These are phyloP conservation scores for Drosophila leontia DNA, from an alignment of 1,140 invertebrate genomes.

Conservation along the genomic window DNA sequence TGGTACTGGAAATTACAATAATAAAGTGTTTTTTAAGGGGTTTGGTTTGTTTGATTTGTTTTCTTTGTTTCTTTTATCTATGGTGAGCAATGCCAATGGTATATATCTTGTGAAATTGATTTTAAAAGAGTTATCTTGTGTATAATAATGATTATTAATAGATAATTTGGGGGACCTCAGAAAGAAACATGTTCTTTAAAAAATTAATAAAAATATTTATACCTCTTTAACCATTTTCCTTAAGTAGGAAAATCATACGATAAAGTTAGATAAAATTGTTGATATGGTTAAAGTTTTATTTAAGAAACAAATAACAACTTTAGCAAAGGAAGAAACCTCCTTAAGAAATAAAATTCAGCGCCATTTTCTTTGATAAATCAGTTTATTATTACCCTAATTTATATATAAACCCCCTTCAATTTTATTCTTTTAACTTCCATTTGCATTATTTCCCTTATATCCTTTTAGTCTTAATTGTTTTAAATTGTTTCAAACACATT, in stretches of 20 bases:
- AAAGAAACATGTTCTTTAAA: not conserved
- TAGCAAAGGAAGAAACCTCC: too few relatives aligned
- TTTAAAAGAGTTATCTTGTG: not conserved
- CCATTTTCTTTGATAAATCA: not conserved
- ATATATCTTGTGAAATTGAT: not conserved
- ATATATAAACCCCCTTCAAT: not conserved
- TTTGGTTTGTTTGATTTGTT: not conserved
- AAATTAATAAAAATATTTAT: not conserved
- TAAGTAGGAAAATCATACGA: not conserved
- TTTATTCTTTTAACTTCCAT: not conserved
- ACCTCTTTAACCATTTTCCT: not conserved
- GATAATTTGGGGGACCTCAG: not conserved
- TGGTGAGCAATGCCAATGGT: not conserved
- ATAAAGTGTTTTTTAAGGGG: conserved; percentile 18
- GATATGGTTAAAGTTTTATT: rapidly evolving
- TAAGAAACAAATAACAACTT: too few relatives aligned
- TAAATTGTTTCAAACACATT: conserved; percentile 3
- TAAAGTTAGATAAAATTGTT: not conserved
- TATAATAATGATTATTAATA: not conserved
- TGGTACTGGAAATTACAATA: conserved; percentile 37
- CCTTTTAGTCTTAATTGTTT: not conserved
- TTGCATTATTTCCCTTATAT: not conserved
- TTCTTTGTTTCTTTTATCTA: conserved; percentile 28
- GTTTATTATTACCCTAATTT: not conserved
- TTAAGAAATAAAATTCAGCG: not conserved